Evolutionary conservation across 2,888 invertebrate genomes (phyloP).

Genomic region (Prosapia bicincta): DNA sequence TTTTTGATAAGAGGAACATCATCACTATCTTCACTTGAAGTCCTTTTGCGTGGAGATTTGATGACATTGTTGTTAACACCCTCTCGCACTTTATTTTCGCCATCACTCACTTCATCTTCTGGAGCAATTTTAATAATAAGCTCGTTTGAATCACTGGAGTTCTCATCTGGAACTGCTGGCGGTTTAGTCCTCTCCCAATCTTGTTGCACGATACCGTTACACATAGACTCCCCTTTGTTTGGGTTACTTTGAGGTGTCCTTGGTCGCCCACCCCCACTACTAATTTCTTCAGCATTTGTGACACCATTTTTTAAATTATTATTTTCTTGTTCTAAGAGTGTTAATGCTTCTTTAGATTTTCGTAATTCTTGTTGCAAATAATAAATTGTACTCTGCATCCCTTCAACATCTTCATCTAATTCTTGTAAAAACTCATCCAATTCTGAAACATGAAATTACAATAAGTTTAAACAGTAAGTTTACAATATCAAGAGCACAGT

Average conservation of each 20-base stretch:
- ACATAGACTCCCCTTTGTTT: background rate
- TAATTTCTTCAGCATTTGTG: constrained; percentile 4
- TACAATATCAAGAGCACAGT: too few species aligned
- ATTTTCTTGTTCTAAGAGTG: constrained; percentile 57
- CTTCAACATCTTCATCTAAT: constrained; percentile 95
- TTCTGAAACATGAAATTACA: constrained; percentile 56
- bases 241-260: background rate
- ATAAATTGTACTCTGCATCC: constrained; percentile 96
- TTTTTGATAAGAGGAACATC: constrained; percentile 59
- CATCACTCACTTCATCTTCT: constrained; percentile 45
- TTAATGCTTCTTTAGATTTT: constrained; percentile 69
- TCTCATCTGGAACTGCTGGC: constrained; percentile 39
- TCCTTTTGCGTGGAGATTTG: constrained; percentile 43
- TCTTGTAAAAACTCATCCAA: constrained; percentile 94
- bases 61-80: constrained; percentile 31
- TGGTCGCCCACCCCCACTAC: constrained; percentile 2
- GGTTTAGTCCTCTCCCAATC: background rate
- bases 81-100: constrained; percentile 40
- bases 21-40: constrained; percentile 50
- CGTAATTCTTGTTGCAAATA: constrained; percentile 91
- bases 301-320: constrained; percentile 17
- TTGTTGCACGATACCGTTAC: constrained; percentile 9
- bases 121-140: constrained; percentile 48
- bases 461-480: too few species aligned
- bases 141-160: constrained; percentile 48